Percentiles rank a stretch among this genome's conserved stretches.
Conservation (phyloP, 2,113 vertebrate species). For the Symphodus melops region DNA sequence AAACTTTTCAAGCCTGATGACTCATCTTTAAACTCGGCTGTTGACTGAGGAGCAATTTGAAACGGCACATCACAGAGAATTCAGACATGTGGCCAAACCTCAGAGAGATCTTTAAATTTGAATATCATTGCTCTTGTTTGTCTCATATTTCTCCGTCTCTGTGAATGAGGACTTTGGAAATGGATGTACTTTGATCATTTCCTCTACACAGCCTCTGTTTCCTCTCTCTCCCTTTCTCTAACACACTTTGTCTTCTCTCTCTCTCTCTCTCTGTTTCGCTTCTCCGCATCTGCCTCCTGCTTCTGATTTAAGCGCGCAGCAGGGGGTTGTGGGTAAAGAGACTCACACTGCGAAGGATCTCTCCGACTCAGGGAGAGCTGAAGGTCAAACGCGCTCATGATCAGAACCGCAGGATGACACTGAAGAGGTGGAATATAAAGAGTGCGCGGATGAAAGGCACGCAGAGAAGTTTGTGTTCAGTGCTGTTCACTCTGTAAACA, state of each 20-base stretch:
- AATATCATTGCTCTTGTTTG: constrained; percentile 35
- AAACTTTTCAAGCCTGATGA: constrained; percentile 31
- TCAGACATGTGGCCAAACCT: constrained; percentile 28
- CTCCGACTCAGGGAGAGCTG: constrained; percentile 78
- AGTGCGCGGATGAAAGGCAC: constrained; percentile 31
- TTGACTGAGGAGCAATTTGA: constrained; percentile 10
- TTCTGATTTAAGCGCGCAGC: constrained; percentile 79
- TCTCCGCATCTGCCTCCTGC: constrained; percentile 54
- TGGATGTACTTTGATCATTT: constrained; percentile 58
- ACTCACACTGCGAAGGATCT: constrained; percentile 79
- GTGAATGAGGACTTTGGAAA: constrained; percentile 41
- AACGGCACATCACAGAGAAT: constrained; percentile 34
- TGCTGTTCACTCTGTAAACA: constrained; percentile 20
- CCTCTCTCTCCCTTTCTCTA: background rate
- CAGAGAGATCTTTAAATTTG: constrained; percentile 30
- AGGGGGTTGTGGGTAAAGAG: constrained; percentile 76
- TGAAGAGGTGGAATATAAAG: constrained; percentile 53
- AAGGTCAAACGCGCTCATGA: constrained; percentile 80
- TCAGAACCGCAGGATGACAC: constrained; percentile 66
- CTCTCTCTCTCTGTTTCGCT: constrained; percentile 33
- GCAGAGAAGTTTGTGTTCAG: constrained; percentile 21
- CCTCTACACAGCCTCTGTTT: constrained; percentile 36
- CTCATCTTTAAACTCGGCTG: constrained; percentile 15
- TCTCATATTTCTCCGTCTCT: constrained; percentile 37
- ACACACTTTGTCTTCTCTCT: background rate